Base-by-base conservation (phyloP, 2,113 vertebrate genomes). In the Hippolais icterina region DNA sequence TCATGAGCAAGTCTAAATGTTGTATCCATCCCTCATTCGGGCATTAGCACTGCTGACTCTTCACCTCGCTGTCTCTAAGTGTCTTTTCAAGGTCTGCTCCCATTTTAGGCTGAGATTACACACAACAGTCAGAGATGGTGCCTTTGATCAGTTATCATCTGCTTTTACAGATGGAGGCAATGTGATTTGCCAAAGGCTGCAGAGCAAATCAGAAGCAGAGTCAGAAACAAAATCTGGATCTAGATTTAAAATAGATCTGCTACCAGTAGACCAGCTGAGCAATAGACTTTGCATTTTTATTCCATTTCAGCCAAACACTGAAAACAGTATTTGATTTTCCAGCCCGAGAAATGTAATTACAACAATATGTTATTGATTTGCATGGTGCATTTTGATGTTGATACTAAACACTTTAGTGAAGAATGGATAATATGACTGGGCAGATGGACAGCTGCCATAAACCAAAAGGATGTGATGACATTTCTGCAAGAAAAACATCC, bases 131-230 rank as follows among this genome's bases (percentile, higher is more conserved):
- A 71, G 79, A 87, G 69, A 93, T 65, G 29, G 44, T 89, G 53
- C 78, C 86, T 96, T 95, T 96, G 87, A 94, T 95, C 92, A 90
- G 57, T 83, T 86, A 93, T 90, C 92, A 83, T 97, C 75, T 94
- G 90, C 76, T 93, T 95, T 95, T 95, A 84, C 90, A 96, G 72
- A 93, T 79, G 85, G 80, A 92, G 57, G 56, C 83, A 95, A 66
- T 52, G 56, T 89, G 92, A 72, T 90, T 93, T 87, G 77, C 95
- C 72, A 79, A 92, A 84, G 74, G 90, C 92, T 71, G 70, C 46
- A 72, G 46, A 94, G 65, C 70, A 95, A 96, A 95, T 93, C 68
- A 89, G 94, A 89, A 95, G 76, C 92, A 94, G 82, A 90, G 53
- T 89, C 69, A 95, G 88, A 94, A 93, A 83, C 49, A 90, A 91